Evolutionary conservation across 2,113 vertebrate genomes (phyloP).

Genomic region (Pelmatolapia mariae): DNA sequence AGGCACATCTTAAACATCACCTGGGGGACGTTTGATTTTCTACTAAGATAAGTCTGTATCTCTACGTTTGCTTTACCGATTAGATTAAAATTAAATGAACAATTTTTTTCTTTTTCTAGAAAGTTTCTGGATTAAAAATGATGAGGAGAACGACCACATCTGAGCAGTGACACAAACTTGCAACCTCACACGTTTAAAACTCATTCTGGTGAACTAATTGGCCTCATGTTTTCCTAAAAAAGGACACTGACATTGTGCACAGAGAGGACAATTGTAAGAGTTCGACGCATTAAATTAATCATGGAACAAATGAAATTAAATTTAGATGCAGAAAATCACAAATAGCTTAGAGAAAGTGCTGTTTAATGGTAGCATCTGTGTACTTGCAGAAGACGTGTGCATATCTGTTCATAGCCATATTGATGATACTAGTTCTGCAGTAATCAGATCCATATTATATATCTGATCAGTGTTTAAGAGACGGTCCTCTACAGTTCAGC

Average conservation of each 20-base stretch:
- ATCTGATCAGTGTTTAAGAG: neutral
- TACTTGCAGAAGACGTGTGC: neutral
- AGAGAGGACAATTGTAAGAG: neutral
- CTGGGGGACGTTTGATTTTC: neutral
- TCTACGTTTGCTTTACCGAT: neutral
- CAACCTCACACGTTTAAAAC: neutral
- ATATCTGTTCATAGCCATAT: neutral
- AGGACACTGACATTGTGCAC: neutral
- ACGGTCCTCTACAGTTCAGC: neutral
- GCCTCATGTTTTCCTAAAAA: neutral
- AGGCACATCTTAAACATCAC: neutral
- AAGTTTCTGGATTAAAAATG: neutral
- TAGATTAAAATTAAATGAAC: neutral
- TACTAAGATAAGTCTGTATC: neutral
- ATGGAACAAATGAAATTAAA: rapidly evolving
- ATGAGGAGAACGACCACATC: neutral
- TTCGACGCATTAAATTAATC: neutral
- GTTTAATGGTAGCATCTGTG: neutral
- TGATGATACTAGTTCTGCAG: neutral
- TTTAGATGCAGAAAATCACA: rapidly evolving
- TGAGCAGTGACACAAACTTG: neutral
- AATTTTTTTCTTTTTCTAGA: neutral
- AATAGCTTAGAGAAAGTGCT: neutral
- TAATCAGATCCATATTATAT: neutral
- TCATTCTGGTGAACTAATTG: neutral